phyloP scores from a whole-genome alignment of 2,797 vertebrate genomes.

The Danio choprae region DNA sequence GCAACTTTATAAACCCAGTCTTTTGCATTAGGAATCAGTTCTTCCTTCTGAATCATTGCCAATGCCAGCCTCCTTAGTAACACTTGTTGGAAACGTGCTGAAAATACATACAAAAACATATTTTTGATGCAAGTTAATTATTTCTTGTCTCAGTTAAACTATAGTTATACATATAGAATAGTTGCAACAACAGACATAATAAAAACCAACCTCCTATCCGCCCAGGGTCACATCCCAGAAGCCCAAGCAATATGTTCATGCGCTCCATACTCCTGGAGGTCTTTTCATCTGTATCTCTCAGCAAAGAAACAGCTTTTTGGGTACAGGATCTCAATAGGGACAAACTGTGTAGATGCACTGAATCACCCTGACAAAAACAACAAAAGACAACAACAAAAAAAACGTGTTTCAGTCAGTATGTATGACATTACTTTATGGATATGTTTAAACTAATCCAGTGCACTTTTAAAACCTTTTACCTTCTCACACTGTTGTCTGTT shows the following conservation, averaged over 20 bases:
- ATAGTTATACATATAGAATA: neutral
- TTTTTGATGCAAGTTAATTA: neutral
- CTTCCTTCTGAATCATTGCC: conserved; percentile 68
- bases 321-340: conserved; percentile 76
- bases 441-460: neutral
- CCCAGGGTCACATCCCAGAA: conserved; percentile 60
- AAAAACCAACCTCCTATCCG: conserved; percentile 62
- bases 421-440: neutral
- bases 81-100: conserved; percentile 72
- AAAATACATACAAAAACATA: neutral
- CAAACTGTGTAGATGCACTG: conserved; percentile 66
- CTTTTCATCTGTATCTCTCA: conserved; percentile 67
- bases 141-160: neutral
- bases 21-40: conserved; percentile 54
- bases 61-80: conserved; percentile 67
- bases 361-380: conserved; percentile 56
- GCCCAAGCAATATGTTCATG: conserved; percentile 70
- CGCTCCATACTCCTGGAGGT: conserved; percentile 69
- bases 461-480: conserved; percentile 25
- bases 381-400: neutral
- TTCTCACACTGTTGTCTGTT: conserved; percentile 30
- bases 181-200: neutral
- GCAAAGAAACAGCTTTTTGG: conserved; percentile 76
- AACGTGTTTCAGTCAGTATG: neutral
- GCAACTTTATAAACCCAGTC: conserved; percentile 77